Base-by-base conservation (phyloP, 2,888 invertebrate genomes). In the Perithous albicinctus region DNA sequence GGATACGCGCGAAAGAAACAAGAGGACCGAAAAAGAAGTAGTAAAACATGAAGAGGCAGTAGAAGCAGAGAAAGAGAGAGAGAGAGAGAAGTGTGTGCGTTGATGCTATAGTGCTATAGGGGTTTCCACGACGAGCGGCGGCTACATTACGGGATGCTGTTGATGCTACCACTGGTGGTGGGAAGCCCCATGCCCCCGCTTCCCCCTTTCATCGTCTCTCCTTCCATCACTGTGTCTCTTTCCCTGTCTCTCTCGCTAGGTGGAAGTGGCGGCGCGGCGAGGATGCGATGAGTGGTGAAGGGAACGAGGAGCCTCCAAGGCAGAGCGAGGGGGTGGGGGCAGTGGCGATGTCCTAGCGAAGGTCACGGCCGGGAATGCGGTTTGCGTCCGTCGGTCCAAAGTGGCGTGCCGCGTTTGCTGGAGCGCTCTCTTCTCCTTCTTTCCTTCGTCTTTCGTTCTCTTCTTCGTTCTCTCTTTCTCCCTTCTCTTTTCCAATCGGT, bases 321-420 rank as follows among this genome's bases (percentile, higher is more conserved):
- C 69, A 32, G 64, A 51, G 75, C 35, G 54, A 78, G 79, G 87
- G 87, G 88, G 90, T 87, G 90, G 88, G 89, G 89, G 89, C 88
- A 90, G 91, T 91, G 92, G 91, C 92, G 92, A 92, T 92, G 92
- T 92, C 92, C 92, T 92, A 92, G 92, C 92, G 92, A 92, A 92
- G 92, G 92, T 92, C 92, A 92, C 92, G 93, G 93, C 87, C 92
- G 91, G 91, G 92, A 93, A 92, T 92, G 92, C 90, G 91, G 92
- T 92, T 92, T 88, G 89, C 89, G 91, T 89, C 88, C 89, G 89
- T 88, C 89, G 90, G 88, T 88, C 90, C 89, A 91, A 91, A 90
- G 89, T 88, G 86, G 90, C 88, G 89, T 88, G 89, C 87, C 88
- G 89, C 88, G 88, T 86, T n/a, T 87, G 89, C 87, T 78, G 86